Evolutionary conservation across 2,888 invertebrate species (phyloP).

Genomic region (Hirtodrosophila duncani): DNA sequence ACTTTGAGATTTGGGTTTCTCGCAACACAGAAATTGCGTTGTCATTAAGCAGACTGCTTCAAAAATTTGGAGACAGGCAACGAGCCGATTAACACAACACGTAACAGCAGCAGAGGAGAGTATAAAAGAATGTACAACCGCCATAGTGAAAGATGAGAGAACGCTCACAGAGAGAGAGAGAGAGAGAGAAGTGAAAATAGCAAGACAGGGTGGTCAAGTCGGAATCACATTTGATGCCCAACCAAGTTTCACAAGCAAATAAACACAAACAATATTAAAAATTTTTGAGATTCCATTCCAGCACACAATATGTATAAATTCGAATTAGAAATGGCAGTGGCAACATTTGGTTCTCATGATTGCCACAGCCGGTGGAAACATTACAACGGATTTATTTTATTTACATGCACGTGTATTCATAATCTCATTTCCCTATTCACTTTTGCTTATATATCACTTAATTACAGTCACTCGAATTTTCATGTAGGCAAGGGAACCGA

Average conservation of each 20-base stretch:
- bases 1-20: no score
- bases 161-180: neutral
- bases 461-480: slow-evolving; percentile 41
- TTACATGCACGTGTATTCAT: no score
- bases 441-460: no score
- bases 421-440: no score
- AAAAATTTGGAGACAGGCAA: slow-evolving; percentile 24
- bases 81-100: slow-evolving; percentile 36
- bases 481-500: slow-evolving; percentile 13
- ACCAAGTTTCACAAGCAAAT: neutral
- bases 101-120: slow-evolving; percentile 53
- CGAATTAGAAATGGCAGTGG: slow-evolving; percentile 13
- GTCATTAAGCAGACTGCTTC: slow-evolving; percentile 40
- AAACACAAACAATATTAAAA: slow-evolving; percentile 7
- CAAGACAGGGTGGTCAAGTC: no score
- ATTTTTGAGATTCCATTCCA: neutral
- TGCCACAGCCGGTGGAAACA: no score
- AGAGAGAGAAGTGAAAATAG: neutral
- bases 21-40: slow-evolving; percentile 20
- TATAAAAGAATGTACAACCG: slow-evolving; percentile 41
- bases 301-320: slow-evolving; percentile 23
- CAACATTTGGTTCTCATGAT: slow-evolving; percentile 48
- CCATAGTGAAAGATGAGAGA: slow-evolving; percentile 27
- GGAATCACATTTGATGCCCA: no score
- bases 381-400: no score